Conservation (phyloP, 2,797 vertebrate species). For the Chanos chanos region DNA sequence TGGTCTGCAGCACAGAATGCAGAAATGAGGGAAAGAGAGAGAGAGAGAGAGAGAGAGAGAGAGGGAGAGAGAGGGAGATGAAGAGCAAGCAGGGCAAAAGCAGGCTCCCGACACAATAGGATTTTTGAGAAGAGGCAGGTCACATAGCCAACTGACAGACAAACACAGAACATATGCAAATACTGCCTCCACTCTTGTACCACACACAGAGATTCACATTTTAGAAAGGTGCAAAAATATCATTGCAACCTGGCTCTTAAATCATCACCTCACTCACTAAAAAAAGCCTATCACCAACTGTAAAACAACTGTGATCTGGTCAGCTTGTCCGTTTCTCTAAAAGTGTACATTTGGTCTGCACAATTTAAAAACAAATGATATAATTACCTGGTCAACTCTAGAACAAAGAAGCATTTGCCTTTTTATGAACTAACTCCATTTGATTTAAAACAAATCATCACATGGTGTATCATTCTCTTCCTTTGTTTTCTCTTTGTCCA, state of each 20-base stretch:
- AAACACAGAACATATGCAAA: conserved; percentile 58
- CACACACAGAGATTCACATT: conserved; percentile 22
- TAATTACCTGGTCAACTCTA: no score
- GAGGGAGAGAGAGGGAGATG: conserved; percentile 10
- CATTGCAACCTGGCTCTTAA: neutral
- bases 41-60: conserved; percentile 8
- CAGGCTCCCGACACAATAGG: conserved; percentile 39
- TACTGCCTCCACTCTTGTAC: conserved; percentile 42
- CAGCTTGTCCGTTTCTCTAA: no score
- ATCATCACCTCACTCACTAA: no score
- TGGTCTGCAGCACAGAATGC: conserved; percentile 21
- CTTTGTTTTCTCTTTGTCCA: no score
- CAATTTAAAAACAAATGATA: no score
- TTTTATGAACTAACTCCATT: no score
- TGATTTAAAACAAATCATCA: no score
- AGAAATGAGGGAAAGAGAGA: conserved; percentile 10
- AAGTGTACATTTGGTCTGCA: no score
- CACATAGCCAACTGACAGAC: conserved; percentile 55
- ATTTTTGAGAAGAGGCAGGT: conserved; percentile 57
- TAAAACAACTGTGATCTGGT: no score
- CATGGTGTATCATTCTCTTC: no score
- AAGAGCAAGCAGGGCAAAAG: conserved; percentile 24
- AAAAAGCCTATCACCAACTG: no score
- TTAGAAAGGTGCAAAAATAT: neutral
- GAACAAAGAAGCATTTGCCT: no score